Percentiles rank a stretch among this genome's conserved stretches.
Evolutionary conservation across 2,888 invertebrate genomes (phyloP).

Genomic region (Drosophila kanekoi): DNA sequence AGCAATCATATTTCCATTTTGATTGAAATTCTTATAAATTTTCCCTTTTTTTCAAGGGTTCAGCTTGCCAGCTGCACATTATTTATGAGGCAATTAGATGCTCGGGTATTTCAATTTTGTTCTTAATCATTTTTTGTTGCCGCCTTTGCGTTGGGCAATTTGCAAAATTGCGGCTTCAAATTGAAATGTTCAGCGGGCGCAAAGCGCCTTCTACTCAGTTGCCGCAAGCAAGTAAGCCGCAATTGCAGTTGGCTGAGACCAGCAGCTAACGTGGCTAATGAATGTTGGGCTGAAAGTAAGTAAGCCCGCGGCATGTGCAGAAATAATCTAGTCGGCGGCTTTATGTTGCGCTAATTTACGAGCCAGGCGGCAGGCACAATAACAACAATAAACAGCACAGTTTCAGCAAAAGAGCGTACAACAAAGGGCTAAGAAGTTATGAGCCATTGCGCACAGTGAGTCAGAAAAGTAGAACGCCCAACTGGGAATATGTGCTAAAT

Average conservation of each 20-base stretch:
- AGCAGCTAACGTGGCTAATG: conserved; percentile 41
- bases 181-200: conserved; percentile 23
- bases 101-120: conserved; percentile 25
- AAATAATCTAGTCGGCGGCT: conserved; percentile 64
- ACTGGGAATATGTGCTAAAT: background rate
- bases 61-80: conserved; percentile 29
- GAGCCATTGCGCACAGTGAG: conserved; percentile 50
- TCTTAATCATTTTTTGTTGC: conserved; percentile 15
- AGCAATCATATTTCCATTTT: conserved; percentile 46
- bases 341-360: conserved; percentile 72
- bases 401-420: conserved; percentile 34
- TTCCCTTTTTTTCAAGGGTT: conserved; percentile 1
- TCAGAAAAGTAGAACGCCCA: conserved; percentile 23
- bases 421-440: conserved; percentile 28
- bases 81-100: conserved; percentile 71
- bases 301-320: conserved; percentile 43
- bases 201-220: background rate
- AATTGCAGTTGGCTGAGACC: conserved; percentile 26
- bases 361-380: conserved; percentile 38
- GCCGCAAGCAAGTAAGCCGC: conserved; percentile 28
- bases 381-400: conserved; percentile 25
- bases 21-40: conserved; percentile 20
- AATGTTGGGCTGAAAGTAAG: conserved; percentile 25
- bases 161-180: conserved; percentile 33
- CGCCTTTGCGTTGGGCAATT: conserved; percentile 18